Evolutionary conservation across 92 coral and sea anemone species (phyloP).

Genomic region (Hydrozoanthus gracilis): DNA sequence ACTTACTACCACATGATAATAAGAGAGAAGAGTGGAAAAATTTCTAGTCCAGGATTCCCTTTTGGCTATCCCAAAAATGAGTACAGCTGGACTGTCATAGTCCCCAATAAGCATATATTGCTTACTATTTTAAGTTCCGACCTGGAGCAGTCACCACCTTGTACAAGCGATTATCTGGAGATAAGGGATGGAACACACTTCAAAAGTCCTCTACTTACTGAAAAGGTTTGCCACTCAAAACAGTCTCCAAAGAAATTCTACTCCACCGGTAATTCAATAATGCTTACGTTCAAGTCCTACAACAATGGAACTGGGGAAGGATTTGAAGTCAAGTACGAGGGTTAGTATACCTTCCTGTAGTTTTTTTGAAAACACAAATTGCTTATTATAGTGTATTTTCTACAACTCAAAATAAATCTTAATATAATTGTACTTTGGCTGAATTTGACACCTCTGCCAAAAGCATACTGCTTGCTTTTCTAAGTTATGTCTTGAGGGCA

Average conservation of each 20-base stretch:
- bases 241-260: background rate
- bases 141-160: background rate
- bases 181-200: background rate
- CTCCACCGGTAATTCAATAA: background rate
- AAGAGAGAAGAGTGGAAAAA: background rate
- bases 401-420: too few relatives aligned
- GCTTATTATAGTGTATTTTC: too few relatives aligned
- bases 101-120: background rate
- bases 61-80: background rate
- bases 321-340: background rate
- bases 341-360: too few relatives aligned
- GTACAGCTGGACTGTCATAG: background rate
- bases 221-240: background rate
- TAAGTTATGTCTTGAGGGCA: too few relatives aligned
- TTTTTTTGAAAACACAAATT: too few relatives aligned
- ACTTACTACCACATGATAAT: background rate
- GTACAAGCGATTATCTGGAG: conserved; percentile 13
- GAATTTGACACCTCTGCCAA: too few relatives aligned
- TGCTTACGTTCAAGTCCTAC: background rate
- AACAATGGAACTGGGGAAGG: background rate
- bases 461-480: too few relatives aligned
- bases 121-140: background rate
- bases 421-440: too few relatives aligned
- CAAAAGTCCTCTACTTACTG: background rate
- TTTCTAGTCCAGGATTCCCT: conserved; percentile 7